Evolutionary conservation across 2,888 invertebrate genomes (phyloP), one percentile per base, ranked within the genome.

Genomic region (Orthonevra nobilis): DNA sequence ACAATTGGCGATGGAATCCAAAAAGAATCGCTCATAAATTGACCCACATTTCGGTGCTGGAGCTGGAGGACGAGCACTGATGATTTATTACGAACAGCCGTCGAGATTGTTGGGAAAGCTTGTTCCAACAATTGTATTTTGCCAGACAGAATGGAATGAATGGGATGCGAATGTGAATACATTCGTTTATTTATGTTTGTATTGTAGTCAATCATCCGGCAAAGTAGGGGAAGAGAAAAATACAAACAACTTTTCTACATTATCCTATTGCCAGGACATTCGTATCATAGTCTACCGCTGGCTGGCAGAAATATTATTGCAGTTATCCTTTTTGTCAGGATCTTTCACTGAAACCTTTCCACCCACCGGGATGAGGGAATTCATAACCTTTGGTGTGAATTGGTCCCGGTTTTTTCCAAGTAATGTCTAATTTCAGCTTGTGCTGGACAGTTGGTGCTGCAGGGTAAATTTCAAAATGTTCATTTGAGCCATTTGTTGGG

Each of bases 41-140:
- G 72, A 54, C 63, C 63, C 58, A 68, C 40, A 68, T 66, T 56
- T 15, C 9, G 30, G 19, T 44, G 6, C 12, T 23, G 40, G 28
- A 5, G 10, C 6, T 14, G 2, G 10, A 19, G 1, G 61, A 19
- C 20, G 28, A 40, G 9, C 32, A 20, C 4, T 44, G 56, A 68
- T 58, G 68, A 68, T 68, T 68, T 68, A 68, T 68, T 58, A 58
- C 40, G 32, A 15, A 68, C 38, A 30, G 38, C 48, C 26, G 30
- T 40, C 30, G 58, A 68, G 68, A 68, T 68, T 58, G 68, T 58
- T 68, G 68, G 58, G 68, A 40, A 14, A 34, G 10, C 17, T 4
- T 30, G 66, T 28, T 7, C 14, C 26, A 54, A 52, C 34, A 32
- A 7, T 3, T 26, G 52, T 44, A 46, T 26, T 20, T 19, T 26